Base-by-base conservation (phyloP, 1,140 invertebrate species). In the Cherax destructor region DNA sequence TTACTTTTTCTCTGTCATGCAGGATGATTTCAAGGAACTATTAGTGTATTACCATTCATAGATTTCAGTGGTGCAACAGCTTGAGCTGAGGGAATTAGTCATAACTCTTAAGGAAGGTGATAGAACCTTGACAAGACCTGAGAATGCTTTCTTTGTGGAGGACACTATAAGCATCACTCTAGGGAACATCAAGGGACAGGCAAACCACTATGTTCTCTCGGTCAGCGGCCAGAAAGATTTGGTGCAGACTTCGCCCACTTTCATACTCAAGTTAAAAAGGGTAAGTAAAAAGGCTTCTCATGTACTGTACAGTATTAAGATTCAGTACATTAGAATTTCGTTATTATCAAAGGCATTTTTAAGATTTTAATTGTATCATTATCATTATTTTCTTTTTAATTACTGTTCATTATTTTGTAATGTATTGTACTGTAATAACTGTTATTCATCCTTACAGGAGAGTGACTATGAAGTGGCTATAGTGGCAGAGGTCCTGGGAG, bases 401-500 rank as follows among this genome's bases (percentile, higher is more conserved):
- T 11, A 59, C 56, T 59, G 1, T 59, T 9, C 56, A 59, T 59
- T 11, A 16, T 59, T 11, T 59, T 59, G 30, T 41, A 41, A 41
- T 41, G 30, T 41, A 41, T 41, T 41, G 16, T 59, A 59, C 30
- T 41, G 21, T 30, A 30, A 7, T 74, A 74, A 74, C 30, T 10
- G 21, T 74, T 74, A 74, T 30, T 9, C 7, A 11, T 10, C 6
- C 0, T 65, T 80, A n/a, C 77, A 91, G 89, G 89, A 91, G 56
- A 86, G 89, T 52, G 89, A 91, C 41, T 91, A 85, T 30, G 61
- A 84, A 16, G 83, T 85, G 6, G 21, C 9, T 47, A 13, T 91
- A 24, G 41, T 41, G 16, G 89, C 49, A 5, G 52, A 86, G 21
- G 89, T 74, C 13, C 11, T 74, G 30, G 74, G 52, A 50, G 89